A percentile compares a stretch with the other conserved stretches of the same genome.
These are phyloP conservation scores for Esox niger DNA, from an alignment of 2,113 vertebrate species.

Conservation along the genomic window DNA sequence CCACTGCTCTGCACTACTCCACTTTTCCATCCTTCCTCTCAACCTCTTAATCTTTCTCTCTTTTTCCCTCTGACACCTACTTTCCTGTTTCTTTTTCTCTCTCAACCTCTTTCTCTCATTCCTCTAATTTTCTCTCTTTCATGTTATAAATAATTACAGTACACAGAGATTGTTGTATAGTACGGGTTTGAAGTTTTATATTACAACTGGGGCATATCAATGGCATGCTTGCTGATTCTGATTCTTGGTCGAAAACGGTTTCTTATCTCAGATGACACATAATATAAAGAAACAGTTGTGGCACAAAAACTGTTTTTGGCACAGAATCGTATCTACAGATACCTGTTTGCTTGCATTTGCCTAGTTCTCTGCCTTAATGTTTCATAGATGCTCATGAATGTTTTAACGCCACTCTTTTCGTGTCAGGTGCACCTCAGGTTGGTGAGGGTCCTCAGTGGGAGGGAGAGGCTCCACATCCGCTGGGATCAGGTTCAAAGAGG, in stretches of 20 bases:
- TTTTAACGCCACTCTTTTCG: conserved; percentile 54
- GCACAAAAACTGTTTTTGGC: too few species aligned
- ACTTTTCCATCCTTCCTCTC: neutral
- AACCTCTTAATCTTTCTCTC: conserved; percentile 14
- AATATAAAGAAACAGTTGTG: too few species aligned
- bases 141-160: too few species aligned
- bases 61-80: too few species aligned
- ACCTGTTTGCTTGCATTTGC: neutral
- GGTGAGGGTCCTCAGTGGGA: conserved; percentile 34
- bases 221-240: too few species aligned
- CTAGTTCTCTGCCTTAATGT: conserved; percentile 42
- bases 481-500: conserved; percentile 17
- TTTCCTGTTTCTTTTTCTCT: too few species aligned
- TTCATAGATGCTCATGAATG: conserved; percentile 59
- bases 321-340: too few species aligned
- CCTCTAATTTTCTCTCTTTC: neutral
- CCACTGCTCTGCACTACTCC: conserved; percentile 1
- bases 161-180: too few species aligned
- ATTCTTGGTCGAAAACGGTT: too few species aligned
- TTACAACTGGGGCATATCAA: too few species aligned
- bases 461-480: conserved; percentile 14
- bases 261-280: too few species aligned
- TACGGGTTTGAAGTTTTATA: too few species aligned
- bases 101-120: neutral
- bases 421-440: conserved; percentile 31